Percentiles rank a stretch among this genome's conserved stretches.
These are phyloP conservation scores for Glaucomys volans DNA, from an alignment of 2,113 vertebrate genomes.

Conservation along the genomic window DNA sequence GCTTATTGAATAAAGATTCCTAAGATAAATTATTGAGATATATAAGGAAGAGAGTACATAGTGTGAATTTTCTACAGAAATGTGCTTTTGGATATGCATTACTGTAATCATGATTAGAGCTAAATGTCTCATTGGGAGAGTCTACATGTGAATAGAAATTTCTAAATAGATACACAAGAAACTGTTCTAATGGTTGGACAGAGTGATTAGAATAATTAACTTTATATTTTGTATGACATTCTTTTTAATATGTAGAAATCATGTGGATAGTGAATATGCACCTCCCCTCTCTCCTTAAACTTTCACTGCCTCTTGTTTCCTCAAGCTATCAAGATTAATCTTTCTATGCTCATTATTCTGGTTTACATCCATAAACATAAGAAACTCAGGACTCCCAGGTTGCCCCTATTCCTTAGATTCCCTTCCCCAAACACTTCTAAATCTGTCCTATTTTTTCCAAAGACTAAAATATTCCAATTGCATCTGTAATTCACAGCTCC, in stretches of 20 bases:
- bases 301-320: background rate
- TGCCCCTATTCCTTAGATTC: background rate
- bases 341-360: background rate
- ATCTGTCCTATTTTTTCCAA: background rate
- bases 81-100: background rate
- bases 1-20: background rate
- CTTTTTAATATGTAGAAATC: background rate
- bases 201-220: background rate
- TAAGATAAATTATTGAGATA: background rate
- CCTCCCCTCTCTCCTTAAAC: rapidly evolving
- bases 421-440: background rate
- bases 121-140: background rate
- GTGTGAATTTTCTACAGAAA: background rate
- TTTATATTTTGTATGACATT: background rate
- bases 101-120: background rate
- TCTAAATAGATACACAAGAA: background rate
- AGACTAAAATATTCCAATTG: background rate
- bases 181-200: background rate
- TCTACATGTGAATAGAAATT: background rate
- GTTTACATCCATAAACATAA: background rate
- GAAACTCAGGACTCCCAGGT: background rate
- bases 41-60: background rate
- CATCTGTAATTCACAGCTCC: background rate
- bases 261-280: background rate
- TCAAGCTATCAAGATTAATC: background rate